These are phyloP conservation scores for Scomberomorus guttatus DNA, from an alignment of 2,797 vertebrate genomes.

Conservation along the genomic window DNA sequence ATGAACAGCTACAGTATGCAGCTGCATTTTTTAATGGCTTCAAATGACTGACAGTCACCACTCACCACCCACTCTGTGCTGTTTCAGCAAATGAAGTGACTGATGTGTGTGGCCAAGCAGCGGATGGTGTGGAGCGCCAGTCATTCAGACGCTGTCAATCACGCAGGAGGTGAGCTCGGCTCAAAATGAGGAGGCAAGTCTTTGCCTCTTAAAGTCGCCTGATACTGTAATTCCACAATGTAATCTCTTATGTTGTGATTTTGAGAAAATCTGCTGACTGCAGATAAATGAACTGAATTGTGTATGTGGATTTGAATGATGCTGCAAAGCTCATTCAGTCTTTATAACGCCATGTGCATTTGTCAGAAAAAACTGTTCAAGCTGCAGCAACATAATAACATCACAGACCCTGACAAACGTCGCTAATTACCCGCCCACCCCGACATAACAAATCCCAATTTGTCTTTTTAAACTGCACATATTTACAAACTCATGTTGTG, in stretches of 20 bases:
- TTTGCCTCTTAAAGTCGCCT: neutral
- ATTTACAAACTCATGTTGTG: constrained; percentile 9
- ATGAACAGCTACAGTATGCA: neutral
- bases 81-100: constrained; percentile 15
- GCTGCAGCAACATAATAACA: constrained; percentile 36
- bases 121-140: neutral
- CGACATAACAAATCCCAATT: constrained; percentile 21
- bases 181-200: constrained; percentile 7
- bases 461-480: constrained; percentile 35
- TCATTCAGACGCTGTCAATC: constrained; percentile 24
- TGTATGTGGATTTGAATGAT: constrained; percentile 41
- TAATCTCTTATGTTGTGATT: constrained; percentile 23
- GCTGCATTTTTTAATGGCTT: constrained; percentile 3
- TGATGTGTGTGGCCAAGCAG: constrained; percentile 22
- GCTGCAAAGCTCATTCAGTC: constrained; percentile 16
- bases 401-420: constrained; percentile 29
- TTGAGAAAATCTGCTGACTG: constrained; percentile 34
- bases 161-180: constrained; percentile 3
- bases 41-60: constrained; percentile 34
- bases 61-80: constrained; percentile 16
- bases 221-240: neutral
- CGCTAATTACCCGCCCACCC: constrained; percentile 29
- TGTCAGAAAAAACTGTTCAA: constrained; percentile 33
- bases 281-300: constrained; percentile 30
- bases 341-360: constrained; percentile 29